Evolutionary conservation across 1,140 invertebrate species (phyloP), one percentile per base, ranked within the genome.

Genomic region (Drosophila sturtevanti): DNA sequence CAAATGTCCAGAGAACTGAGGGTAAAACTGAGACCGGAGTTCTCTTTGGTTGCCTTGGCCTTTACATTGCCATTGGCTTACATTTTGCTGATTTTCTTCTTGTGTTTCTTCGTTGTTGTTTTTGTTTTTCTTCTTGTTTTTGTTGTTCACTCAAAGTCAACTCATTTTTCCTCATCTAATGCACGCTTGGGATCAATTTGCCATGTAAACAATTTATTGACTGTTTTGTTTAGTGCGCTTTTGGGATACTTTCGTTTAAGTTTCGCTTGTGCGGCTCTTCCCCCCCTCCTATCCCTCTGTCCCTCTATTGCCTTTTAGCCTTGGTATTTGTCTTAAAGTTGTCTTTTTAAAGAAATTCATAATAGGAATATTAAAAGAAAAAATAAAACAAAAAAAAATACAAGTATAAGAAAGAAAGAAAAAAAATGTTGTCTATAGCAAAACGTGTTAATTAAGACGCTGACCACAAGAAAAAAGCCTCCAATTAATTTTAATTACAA

Each of bases 91-190:
- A 35, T 38, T 74, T 7, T 59, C 52, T 34, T 54, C 12, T 21
- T 21, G 38, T 22, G 61, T 18, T 38, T 48, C 62, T 24, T 24
- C 44, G 18, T 21, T 22, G 21, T 38, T 38, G 3, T 14, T 4
- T 41, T 12, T 31, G 37, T 52, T 64, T 63, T 59, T 65, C 37
- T 71, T 65, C 21, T 35, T 56, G 63, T 54, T 60, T 38, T 66
- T 67, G 48, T 24, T 73, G 82, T 76, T 71, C 58, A 84, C 72
- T 84, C 76, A 87, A 90, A 87, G 73, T 82, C 77, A 90, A 90
- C 79, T 89, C 87, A 90, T 90, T 90, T 90, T 84, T 90, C 71
- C 82, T 90, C 87, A 87, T 89, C 81, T 90, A 90, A 90, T 90
- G 81, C 79, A 77, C 87, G 79, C 87, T 79, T 59, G 87, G 87